Base-by-base conservation (phyloP, 2,113 vertebrate species). In the Bubalus kerabau region DNA sequence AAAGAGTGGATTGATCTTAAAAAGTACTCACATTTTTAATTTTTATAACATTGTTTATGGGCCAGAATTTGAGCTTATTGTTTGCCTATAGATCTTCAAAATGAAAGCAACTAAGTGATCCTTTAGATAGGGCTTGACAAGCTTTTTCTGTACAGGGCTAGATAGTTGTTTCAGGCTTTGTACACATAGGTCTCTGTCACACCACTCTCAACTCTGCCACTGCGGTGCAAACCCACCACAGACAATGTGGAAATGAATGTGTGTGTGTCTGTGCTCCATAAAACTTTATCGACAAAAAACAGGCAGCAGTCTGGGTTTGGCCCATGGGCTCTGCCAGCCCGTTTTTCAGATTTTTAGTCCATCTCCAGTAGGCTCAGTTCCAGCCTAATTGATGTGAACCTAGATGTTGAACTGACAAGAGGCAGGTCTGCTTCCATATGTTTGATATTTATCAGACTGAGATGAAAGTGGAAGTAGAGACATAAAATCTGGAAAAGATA, bases 151-250 rank as follows among this genome's bases (percentile, higher is more conserved):
- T 26, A 30, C 11, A 80, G 14, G 4, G 19, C 19, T 26, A 87
- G 15, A 91, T 85, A 96, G 89, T 74, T 87, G 86, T 60, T 82
- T 96, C 40, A 67, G 52, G 19, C 52, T 95, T 90, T 96, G 30
- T n/a, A 88, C 67, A 96, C 28, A 1, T n/a, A 8, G 0, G 36
- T 92, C 56, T 95, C 48, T 84, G 12, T 57, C 43, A 21, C 26
- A 81, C 21, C 54, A 10, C 59, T 87, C 36, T 95, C 82, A 89
- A 2, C 60, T 90, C 26, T 90, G 54, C 82, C 40, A 46, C 1
- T 81, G 23, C 14, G 54, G 43, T 74, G 26, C 71, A 84, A 85
- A 91, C 36, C 30, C 85, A 32, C 30, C 14, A 2, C 13, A 17
- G 43, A 48, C 76, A 48, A 12, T 10, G 10, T 7, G 24, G 67